phyloP scores from a whole-genome alignment of 2,888 invertebrate species.

The Caenorhabditis auriculariae region DNA sequence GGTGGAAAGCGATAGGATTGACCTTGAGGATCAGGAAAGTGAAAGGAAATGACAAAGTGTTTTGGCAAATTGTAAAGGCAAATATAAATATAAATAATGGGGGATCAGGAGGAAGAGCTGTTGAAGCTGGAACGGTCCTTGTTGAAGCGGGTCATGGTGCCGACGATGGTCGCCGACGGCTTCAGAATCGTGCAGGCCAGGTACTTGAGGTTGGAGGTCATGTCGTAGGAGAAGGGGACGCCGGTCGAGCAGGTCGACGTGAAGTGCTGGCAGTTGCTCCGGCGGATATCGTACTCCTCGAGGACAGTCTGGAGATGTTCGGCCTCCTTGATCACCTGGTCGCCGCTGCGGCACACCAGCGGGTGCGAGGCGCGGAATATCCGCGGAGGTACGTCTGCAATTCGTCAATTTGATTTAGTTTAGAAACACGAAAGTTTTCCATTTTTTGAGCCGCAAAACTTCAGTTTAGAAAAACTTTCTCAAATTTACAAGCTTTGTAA shows the following conservation, averaged over 20 bases:
- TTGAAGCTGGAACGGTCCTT: constrained; percentile 21
- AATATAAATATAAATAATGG: background rate
- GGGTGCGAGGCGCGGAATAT: constrained; percentile 38
- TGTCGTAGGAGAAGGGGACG: constrained; percentile 43
- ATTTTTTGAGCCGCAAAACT: no score
- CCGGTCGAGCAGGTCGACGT: constrained; percentile 41
- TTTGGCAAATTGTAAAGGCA: no score
- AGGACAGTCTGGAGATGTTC: constrained; percentile 20
- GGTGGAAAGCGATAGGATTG: no score
- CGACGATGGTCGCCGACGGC: constrained; percentile 31
- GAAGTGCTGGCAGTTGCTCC: constrained; percentile 51
- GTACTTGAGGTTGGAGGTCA: constrained; percentile 38
- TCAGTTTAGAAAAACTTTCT: no score
- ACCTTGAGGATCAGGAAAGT: no score
- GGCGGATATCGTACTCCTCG: constrained; percentile 43
- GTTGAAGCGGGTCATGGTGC: constrained; percentile 20
- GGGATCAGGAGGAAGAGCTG: constrained; percentile 13
- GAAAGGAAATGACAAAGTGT: no score
- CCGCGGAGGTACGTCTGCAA: constrained; percentile 16
- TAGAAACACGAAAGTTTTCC: no score
- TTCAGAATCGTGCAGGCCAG: constrained; percentile 39
- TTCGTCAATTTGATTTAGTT: no score
- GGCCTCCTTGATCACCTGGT: constrained; percentile 27
- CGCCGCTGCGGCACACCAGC: constrained; percentile 26
- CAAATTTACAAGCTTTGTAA: no score